phyloP scores from a whole-genome alignment of 2,113 vertebrate species.

The Calidris pygmaea region DNA sequence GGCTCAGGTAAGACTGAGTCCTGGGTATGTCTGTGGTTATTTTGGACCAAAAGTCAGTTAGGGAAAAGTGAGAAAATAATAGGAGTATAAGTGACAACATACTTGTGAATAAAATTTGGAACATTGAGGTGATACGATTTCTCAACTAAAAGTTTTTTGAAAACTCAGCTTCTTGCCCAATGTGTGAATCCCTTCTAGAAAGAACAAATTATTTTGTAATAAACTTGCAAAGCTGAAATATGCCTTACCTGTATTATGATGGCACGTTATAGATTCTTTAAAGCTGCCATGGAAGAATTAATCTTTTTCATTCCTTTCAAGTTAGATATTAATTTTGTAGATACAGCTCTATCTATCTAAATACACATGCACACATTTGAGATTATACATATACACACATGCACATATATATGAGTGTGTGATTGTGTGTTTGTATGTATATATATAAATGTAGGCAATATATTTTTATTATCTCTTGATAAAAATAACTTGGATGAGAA shows the following conservation, averaged over 20 bases:
- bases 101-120: neutral
- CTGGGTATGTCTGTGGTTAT: neutral
- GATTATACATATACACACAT: fast-evolving
- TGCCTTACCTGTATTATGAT: neutral
- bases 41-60: neutral
- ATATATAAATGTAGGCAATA: neutral
- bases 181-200: neutral
- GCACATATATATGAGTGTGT: fast-evolving
- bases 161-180: neutral
- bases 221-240: neutral
- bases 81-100: neutral
- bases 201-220: neutral
- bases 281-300: neutral
- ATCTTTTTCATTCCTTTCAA: neutral
- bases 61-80: neutral
- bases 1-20: neutral
- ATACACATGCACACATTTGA: neutral
- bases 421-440: neutral
- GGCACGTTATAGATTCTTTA: neutral
- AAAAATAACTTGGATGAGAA: neutral
- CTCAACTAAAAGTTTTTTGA: neutral
- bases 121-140: fast-evolving
- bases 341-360: neutral
- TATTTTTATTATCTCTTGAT: neutral
- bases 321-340: neutral